phyloP scores from a whole-genome alignment of 1,140 invertebrate genomes.

The Marisa cornuarietis region DNA sequence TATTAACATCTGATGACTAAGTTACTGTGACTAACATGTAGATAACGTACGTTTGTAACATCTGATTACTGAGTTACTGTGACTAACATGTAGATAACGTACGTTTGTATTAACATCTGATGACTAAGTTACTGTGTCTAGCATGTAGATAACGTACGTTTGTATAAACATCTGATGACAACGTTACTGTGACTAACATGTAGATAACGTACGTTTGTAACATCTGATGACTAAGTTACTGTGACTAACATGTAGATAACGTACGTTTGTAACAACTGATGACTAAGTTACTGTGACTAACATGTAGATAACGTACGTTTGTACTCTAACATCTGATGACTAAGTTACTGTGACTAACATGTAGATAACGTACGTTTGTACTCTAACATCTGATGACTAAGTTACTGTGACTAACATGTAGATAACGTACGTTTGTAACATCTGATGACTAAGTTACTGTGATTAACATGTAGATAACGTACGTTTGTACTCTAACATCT shows the following conservation, averaged over 20 bases:
- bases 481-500: background rate
- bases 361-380: slow-evolving; percentile 33
- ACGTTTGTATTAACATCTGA: background rate
- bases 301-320: slow-evolving; percentile 31
- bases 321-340: too few species aligned
- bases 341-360: too few species aligned
- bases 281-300: too few species aligned
- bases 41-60: slow-evolving; percentile 32
- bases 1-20: too few species aligned
- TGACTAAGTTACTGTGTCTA: too few species aligned
- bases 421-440: slow-evolving; percentile 32
- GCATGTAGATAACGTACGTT: slow-evolving; percentile 30
- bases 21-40: background rate
- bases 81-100: slow-evolving; percentile 28
- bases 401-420: background rate
- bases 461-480: slow-evolving; percentile 27
- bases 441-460: too few species aligned
- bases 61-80: too few species aligned
- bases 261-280: slow-evolving; percentile 16
- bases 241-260: slow-evolving; percentile 16
- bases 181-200: background rate
- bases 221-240: too few species aligned
- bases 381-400: too few species aligned
- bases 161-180: too few species aligned
- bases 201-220: slow-evolving; percentile 32